phyloP scores from a whole-genome alignment of 2,797 vertebrate genomes.

The Takifugu ocellatus region DNA sequence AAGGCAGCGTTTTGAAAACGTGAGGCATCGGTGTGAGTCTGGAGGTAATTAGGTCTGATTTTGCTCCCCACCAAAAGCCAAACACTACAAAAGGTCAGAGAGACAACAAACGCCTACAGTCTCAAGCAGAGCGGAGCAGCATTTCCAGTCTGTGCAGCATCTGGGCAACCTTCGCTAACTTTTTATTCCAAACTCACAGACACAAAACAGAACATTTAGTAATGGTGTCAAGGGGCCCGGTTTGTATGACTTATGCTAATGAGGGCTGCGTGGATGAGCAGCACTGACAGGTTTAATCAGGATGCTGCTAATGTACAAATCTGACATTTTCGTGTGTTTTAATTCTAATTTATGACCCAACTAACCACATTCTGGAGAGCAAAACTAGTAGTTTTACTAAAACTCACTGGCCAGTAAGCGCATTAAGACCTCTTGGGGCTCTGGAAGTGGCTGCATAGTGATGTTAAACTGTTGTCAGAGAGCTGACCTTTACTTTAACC shows the following conservation, averaged over 20 bases:
- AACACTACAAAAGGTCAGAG: constrained; percentile 67
- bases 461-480: too few relatives aligned
- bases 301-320: too few relatives aligned
- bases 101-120: constrained; percentile 63
- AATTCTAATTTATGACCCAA: too few relatives aligned
- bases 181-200: constrained; percentile 18
- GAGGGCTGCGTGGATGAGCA: too few relatives aligned
- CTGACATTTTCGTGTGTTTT: too few relatives aligned
- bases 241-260: not conserved
- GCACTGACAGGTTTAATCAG: too few relatives aligned
- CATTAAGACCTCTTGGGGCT: too few relatives aligned
- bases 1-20: constrained; percentile 61
- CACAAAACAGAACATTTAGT: constrained; percentile 18
- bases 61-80: constrained; percentile 58
- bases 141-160: constrained; percentile 28
- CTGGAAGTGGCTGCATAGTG: too few relatives aligned
- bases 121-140: constrained; percentile 26
- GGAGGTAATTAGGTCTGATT: constrained; percentile 69
- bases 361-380: too few relatives aligned
- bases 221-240: constrained; percentile 20
- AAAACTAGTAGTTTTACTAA: too few relatives aligned
- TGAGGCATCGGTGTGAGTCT: constrained; percentile 60
- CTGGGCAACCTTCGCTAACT: constrained; percentile 43
- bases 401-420: too few relatives aligned
- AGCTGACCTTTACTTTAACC: too few relatives aligned